Conservation (phyloP, 2,113 vertebrate species). For the Sylvietta virens region DNA sequence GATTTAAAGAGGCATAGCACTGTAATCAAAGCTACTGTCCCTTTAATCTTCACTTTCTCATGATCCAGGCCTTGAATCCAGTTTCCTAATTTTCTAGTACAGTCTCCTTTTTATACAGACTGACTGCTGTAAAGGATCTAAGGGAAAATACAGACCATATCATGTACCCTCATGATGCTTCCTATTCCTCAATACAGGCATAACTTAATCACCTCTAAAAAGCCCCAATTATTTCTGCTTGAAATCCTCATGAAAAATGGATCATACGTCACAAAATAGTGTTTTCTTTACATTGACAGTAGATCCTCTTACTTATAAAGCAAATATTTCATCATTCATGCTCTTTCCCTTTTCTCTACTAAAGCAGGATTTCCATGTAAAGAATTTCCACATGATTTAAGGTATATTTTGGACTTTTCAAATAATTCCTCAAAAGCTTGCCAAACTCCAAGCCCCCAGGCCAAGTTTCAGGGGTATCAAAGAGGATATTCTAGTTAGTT, state of each 20-base stretch:
- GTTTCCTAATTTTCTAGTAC: background rate
- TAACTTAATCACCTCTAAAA: background rate
- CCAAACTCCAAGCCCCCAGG: background rate
- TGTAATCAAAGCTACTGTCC: background rate
- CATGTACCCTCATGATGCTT: background rate
- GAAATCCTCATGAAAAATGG: background rate
- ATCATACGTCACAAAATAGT: rapidly evolving
- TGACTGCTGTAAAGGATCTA: background rate
- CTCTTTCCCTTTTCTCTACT: background rate
- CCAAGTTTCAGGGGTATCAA: background rate
- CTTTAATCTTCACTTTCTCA: background rate
- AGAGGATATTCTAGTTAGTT: background rate
- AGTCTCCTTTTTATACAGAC: background rate
- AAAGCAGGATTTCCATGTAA: background rate
- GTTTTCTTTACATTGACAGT: background rate
- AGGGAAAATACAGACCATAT: background rate
- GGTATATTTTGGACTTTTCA: background rate
- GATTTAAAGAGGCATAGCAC: background rate
- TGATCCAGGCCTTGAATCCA: background rate
- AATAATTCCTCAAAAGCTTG: background rate
- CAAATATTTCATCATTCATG: background rate
- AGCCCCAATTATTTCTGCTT: background rate
- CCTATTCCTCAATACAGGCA: background rate
- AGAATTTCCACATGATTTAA: background rate
- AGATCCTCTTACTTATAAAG: background rate